A percentile compares a stretch with the other conserved stretches of the same genome.
These are phyloP conservation scores for Urocyon cinereoargenteus DNA, from an alignment of 2,797 vertebrate genomes.

Conservation along the genomic window DNA sequence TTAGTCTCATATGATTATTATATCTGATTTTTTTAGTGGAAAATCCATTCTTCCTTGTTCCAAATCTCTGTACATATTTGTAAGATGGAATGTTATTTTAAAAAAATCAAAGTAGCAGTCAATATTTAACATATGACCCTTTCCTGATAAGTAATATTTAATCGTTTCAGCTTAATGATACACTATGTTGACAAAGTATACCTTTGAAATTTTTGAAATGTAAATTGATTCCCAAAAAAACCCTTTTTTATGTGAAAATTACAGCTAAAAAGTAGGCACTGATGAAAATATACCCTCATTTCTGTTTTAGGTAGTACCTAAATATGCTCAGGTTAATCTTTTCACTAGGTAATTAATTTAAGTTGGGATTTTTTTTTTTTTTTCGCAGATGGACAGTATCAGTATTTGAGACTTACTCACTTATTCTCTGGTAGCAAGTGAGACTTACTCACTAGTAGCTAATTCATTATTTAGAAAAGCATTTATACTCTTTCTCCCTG, in stretches of 20 bases:
- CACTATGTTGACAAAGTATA: not conserved
- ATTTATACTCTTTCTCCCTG: constrained; percentile 1
- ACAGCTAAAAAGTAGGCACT: not conserved
- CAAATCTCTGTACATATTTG: constrained; percentile 1
- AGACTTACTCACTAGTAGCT: not conserved
- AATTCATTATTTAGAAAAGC: not conserved
- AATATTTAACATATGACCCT: not conserved
- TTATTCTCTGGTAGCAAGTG: not conserved
- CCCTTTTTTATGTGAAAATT: not conserved
- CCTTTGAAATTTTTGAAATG: constrained; percentile 32
- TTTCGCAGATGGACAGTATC: not conserved
- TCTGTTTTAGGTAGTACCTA: not conserved
- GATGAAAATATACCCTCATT: not conserved
- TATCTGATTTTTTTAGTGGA: not conserved
- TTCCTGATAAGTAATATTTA: not conserved
- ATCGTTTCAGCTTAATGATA: not conserved
- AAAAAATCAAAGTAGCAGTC: not conserved
- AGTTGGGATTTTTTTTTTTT: not conserved
- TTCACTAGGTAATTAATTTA: constrained; percentile 24
- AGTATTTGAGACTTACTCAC: not conserved
- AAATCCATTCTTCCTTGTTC: not conserved
- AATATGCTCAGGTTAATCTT: not conserved
- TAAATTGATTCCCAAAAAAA: not conserved
- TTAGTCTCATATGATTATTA: not conserved
- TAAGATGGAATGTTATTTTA: constrained; percentile 1